Evolutionary conservation across 1,140 invertebrate species (phyloP).

Genomic region (Anagrus nilaparvatae): DNA sequence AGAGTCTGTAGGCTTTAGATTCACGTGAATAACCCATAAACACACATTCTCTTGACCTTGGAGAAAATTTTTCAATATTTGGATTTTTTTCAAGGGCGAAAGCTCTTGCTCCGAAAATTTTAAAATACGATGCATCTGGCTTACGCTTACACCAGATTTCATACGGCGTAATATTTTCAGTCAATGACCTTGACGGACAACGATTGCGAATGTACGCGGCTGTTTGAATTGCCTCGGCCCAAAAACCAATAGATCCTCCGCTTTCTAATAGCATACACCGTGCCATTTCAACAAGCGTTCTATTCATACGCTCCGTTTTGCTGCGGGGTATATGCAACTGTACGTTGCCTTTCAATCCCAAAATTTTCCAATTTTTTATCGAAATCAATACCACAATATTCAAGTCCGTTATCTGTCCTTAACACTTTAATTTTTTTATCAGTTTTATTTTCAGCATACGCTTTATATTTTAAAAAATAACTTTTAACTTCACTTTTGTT

Average conservation of each 20-base stretch:
- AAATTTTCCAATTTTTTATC: not conserved
- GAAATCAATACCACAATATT: conserved; percentile 6
- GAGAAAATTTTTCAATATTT: conserved; percentile 17
- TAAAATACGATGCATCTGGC: conserved; percentile 19
- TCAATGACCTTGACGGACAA: too few species aligned
- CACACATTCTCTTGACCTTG: conserved; percentile 14
- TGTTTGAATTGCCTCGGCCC: too few species aligned
- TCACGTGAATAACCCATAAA: conserved; percentile 20
- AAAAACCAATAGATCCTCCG: too few species aligned
- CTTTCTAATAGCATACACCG: too few species aligned
- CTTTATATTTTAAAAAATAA: conserved; percentile 8
- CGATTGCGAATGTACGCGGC: too few species aligned
- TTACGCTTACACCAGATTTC: conserved; percentile 23
- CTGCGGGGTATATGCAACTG: conserved; percentile 10
- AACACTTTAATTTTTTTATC: conserved; percentile 6
- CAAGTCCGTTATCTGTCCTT: conserved; percentile 8
- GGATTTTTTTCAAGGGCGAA: conserved; percentile 17
- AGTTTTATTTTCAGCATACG: conserved; percentile 3
- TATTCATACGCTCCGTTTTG: too few species aligned
- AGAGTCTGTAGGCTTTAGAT: conserved; percentile 22
- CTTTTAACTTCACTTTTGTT: conserved; percentile 9
- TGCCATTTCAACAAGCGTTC: too few species aligned
- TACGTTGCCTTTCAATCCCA: conserved; percentile 9
- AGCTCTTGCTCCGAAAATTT: conserved; percentile 27
- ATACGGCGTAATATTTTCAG: too few species aligned